Evolutionary conservation across 2,113 vertebrate species (phyloP).

Genomic region (Nyctibius bracteatus): DNA sequence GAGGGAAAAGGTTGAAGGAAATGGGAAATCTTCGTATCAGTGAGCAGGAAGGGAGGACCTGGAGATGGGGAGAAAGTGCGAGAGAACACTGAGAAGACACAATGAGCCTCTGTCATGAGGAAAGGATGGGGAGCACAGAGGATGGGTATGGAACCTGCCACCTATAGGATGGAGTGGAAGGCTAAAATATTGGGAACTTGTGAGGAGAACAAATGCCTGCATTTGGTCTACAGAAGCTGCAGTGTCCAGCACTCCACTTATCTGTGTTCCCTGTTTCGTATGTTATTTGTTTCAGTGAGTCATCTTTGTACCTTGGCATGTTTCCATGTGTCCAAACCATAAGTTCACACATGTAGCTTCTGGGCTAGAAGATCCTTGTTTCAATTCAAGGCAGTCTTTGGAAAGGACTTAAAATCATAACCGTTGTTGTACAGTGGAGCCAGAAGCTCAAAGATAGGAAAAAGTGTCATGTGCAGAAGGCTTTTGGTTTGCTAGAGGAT

Average conservation of each 20-base stretch:
- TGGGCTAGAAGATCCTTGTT: not conserved
- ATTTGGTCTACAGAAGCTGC: not conserved
- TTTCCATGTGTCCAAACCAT: accelerated
- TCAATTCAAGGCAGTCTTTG: not conserved
- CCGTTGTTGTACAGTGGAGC: not conserved
- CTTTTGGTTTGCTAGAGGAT: not conserved
- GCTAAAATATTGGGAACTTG: not conserved
- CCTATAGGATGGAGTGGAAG: not conserved
- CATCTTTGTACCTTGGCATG: accelerated
- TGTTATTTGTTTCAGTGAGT: not conserved
- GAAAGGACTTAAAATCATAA: not conserved
- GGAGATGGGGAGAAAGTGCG: not conserved
- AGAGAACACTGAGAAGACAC: not conserved
- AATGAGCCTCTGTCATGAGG: not conserved
- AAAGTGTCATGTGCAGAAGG: not conserved
- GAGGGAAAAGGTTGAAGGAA: not conserved
- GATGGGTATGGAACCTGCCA: not conserved
- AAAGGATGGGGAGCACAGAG: not conserved
- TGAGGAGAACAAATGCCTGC: not conserved
- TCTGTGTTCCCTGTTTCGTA: not conserved
- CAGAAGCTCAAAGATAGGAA: not conserved
- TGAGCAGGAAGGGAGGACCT: not conserved
- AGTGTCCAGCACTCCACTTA: not conserved
- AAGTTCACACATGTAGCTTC: not conserved
- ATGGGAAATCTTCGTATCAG: not conserved